A percentile compares a stretch with the other conserved stretches of the same genome.
Conservation (phyloP, 2,113 vertebrate species). For the Scomber scombrus region DNA sequence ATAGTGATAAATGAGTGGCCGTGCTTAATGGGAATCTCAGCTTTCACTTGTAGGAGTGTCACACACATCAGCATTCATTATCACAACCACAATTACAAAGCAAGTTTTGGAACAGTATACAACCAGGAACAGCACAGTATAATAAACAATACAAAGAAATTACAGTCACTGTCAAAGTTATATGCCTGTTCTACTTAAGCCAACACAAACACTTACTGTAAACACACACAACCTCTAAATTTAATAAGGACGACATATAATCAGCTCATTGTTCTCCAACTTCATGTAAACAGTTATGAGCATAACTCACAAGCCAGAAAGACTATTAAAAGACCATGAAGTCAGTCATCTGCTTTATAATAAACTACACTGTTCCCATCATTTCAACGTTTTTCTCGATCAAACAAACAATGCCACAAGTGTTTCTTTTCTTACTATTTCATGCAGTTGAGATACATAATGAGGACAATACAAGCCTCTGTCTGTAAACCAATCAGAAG, state of each 20-base stretch:
- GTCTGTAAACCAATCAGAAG: conserved; percentile 2
- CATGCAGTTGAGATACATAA: background rate
- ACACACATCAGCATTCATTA: conserved; percentile 32
- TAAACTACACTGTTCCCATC: background rate
- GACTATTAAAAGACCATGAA: background rate
- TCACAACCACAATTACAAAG: background rate
- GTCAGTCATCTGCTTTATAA: background rate
- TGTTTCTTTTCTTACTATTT: background rate
- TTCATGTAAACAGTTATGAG: background rate
- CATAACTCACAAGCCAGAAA: background rate
- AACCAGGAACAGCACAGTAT: background rate
- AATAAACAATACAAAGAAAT: background rate
- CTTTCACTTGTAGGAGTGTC: conserved; percentile 23
- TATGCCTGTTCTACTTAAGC: background rate
- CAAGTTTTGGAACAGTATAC: background rate
- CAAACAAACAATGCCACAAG: background rate
- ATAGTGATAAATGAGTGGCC: conserved; percentile 29
- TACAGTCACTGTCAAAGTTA: background rate
- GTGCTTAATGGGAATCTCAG: conserved; percentile 31
- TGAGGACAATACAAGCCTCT: background rate
- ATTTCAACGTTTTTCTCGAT: background rate
- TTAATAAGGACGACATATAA: background rate
- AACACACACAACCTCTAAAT: background rate
- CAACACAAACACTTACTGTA: background rate
- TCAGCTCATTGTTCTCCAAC: background rate